Evolutionary conservation across 1,140 invertebrate species (phyloP).

Genomic region (Zaprionus gabonicus): DNA sequence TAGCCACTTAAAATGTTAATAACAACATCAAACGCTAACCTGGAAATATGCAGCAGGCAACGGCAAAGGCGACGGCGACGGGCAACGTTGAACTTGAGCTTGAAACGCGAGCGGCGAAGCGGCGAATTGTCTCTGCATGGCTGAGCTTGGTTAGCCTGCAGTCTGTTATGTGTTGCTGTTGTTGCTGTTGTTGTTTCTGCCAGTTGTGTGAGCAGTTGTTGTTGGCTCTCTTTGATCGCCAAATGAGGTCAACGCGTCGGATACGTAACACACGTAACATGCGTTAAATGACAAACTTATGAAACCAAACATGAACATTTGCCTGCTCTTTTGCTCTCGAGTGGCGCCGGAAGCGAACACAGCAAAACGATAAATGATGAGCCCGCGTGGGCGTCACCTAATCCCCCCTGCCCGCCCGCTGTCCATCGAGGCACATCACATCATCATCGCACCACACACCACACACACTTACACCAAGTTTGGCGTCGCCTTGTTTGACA

Average conservation of each 20-base stretch:
- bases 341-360: slow-evolving; percentile 74
- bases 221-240: slow-evolving; percentile 41
- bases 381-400: slow-evolving; percentile 31
- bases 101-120: slow-evolving; percentile 64
- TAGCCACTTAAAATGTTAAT: slow-evolving; percentile 71
- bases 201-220: slow-evolving; percentile 15
- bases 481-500: slow-evolving; percentile 68
- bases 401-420: neutral
- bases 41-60: slow-evolving; percentile 65
- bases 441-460: neutral
- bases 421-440: neutral
- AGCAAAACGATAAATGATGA: slow-evolving; percentile 69
- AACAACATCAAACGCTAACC: slow-evolving; percentile 63
- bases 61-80: slow-evolving; percentile 8
- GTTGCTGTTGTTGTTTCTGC: slow-evolving; percentile 2
- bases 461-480: slow-evolving; percentile 17
- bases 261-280: slow-evolving; percentile 78
- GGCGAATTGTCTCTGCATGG: slow-evolving; percentile 36
- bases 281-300: slow-evolving; percentile 73
- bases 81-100: slow-evolving; percentile 77
- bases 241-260: slow-evolving; percentile 76
- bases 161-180: neutral
- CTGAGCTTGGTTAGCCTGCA: slow-evolving; percentile 42
- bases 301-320: slow-evolving; percentile 46
- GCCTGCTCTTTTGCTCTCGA: slow-evolving; percentile 21